Evolutionary conservation across 2,888 invertebrate species (phyloP), one percentile per base, ranked within the genome.

Genomic region (Heteromurus nitidus): DNA sequence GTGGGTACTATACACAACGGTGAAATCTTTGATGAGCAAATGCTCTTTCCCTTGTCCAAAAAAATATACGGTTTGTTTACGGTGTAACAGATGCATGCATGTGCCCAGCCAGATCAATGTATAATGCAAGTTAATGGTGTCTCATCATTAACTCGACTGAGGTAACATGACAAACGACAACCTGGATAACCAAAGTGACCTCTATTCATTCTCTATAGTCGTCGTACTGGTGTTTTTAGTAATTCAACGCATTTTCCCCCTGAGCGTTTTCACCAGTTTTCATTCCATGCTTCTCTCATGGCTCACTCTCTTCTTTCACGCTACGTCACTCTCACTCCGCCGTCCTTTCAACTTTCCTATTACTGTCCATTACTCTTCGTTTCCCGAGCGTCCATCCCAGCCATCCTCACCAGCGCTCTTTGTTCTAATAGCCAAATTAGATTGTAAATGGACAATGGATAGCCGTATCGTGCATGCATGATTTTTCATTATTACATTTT

Each of bases 361-460:
- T 72, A 72, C 42, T 72, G 72, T 65, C 79, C 79, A 80, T 80
- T 80, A 80, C 72, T 72, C 79, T 36, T 80, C 79, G 64, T 72
- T 80, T 80, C 47, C 68, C 58, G 5, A 36, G 2, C 44, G 44
- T 65, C 30, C 60, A 28, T 26, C 18, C 18, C 60, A 60, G 26
- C 30, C 55, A 24, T 55, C 55, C 55, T 20, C 55, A 55, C 55
- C 36, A 7, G 9, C 7, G 13, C 13, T 36, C 13, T 55, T 55
- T 55, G 20, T 24, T 24, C 55, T 24, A n/a, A n/a, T n/a, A n/a
- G n/a, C n/a, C 62, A 31, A 30, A 50, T 11, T 55, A 26, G 55
- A 26, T 13, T 26, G 26, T 11, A 26, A 55, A 62, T 62, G 62
- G 62, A 62, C 31, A 20, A 3, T 18, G 62, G 31, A n/a, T n/a